phyloP scores from a whole-genome alignment of 2,113 vertebrate genomes.

The Asarcornis scutulata region DNA sequence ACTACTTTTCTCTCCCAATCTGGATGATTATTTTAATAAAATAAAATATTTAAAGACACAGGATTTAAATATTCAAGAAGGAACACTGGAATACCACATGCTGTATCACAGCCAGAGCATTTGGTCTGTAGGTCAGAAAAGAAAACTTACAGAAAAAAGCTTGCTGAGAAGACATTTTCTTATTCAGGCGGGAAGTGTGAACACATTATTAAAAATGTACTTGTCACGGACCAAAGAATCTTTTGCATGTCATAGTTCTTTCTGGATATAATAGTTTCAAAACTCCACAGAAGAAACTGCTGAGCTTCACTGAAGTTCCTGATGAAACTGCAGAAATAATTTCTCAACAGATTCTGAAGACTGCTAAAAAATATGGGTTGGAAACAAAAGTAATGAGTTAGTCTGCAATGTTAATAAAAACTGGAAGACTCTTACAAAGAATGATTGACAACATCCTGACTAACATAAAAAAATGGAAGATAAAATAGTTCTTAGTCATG shows the following conservation, averaged over 20 bases:
- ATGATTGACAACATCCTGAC: background rate
- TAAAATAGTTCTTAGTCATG: rapidly evolving
- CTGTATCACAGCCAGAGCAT: background rate
- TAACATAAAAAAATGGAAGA: background rate
- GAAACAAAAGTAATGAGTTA: background rate
- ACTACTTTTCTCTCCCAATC: rapidly evolving
- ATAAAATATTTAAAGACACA: background rate
- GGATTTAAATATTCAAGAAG: background rate
- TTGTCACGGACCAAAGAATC: background rate
- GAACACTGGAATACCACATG: background rate
- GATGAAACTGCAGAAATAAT: background rate
- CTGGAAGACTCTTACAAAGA: background rate
- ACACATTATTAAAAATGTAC: background rate
- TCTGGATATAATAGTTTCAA: background rate
- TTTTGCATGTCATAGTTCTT: background rate
- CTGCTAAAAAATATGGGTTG: background rate
- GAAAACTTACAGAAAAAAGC: background rate
- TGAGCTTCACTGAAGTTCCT: background rate
- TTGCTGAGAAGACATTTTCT: background rate
- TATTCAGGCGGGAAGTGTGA: background rate
- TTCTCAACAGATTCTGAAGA: background rate
- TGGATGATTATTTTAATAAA: background rate
- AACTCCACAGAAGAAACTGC: background rate
- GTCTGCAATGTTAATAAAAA: background rate
- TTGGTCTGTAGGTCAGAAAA: background rate